These are phyloP conservation scores for pig (Sus scrofa) DNA, from an alignment of 2,113 vertebrate genomes.

Conservation along the genomic window DNA sequence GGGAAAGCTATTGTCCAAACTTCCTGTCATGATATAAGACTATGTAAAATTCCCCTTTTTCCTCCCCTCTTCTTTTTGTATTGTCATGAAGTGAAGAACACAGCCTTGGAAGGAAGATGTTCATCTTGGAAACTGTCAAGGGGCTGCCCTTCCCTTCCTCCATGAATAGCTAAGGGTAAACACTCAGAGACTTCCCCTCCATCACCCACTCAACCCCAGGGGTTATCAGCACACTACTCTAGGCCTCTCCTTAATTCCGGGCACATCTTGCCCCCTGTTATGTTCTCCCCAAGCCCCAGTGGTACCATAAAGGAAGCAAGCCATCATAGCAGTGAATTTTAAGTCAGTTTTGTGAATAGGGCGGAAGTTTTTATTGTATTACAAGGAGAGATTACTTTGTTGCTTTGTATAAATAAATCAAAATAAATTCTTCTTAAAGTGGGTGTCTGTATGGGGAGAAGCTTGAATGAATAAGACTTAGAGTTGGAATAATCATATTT, in stretches of 20 bases:
- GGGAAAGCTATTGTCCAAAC: slow-evolving; percentile 1
- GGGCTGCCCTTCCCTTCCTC: slow-evolving; percentile 5
- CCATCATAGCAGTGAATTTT: slow-evolving; percentile 21
- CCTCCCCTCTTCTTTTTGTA: neutral
- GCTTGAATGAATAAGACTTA: slow-evolving; percentile 56
- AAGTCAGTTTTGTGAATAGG: slow-evolving; percentile 64
- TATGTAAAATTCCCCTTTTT: neutral
- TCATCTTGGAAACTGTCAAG: slow-evolving; percentile 46
- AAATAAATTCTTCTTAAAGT: slow-evolving; percentile 69
- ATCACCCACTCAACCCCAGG: neutral
- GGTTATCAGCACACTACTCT: slow-evolving; percentile 5
- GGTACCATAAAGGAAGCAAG: slow-evolving; percentile 67
- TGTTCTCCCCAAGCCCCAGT: slow-evolving; percentile 10
- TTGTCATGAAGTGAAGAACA: slow-evolving; percentile 21
- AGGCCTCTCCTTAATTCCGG: neutral
- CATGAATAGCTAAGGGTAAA: neutral
- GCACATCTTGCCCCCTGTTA: neutral
- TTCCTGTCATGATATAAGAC: slow-evolving; percentile 13
- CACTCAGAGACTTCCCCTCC: neutral
- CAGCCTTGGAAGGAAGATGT: slow-evolving; percentile 43
- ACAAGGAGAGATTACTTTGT: slow-evolving; percentile 68
- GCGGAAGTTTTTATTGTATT: slow-evolving; percentile 71
- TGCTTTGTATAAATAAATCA: slow-evolving; percentile 73
- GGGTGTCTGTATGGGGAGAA: neutral
- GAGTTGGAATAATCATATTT: neutral